phyloP scores from a whole-genome alignment of 2,888 invertebrate species.

The Cheilosia pagana region DNA sequence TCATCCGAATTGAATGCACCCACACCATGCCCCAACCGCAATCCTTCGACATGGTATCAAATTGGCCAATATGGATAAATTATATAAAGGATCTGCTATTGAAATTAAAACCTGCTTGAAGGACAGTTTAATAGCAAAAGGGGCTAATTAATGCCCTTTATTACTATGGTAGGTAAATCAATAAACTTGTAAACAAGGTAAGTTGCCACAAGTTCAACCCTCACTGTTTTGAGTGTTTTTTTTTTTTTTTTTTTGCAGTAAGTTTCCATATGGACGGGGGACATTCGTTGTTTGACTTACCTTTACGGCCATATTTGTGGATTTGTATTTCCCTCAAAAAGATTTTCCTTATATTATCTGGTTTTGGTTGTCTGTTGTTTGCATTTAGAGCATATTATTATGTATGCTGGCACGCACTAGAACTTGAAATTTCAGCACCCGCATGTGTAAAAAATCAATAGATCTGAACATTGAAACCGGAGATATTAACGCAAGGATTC shows the following conservation, averaged over 20 bases:
- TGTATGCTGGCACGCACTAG: too few relatives aligned
- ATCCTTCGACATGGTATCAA: too few relatives aligned
- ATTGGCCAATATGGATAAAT: too few relatives aligned
- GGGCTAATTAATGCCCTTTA: neutral
- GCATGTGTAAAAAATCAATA: neutral
- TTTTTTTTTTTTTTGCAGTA: neutral
- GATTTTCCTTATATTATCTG: too few relatives aligned
- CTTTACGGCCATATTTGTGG: slow-evolving; percentile 10
- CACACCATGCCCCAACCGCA: too few relatives aligned
- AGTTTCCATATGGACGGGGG: neutral
- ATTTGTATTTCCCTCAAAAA: neutral
- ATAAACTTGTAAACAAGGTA: slow-evolving; percentile 27
- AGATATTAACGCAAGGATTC: too few relatives aligned
- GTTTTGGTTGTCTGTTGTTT: too few relatives aligned
- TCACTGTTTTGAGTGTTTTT: slow-evolving; percentile 5
- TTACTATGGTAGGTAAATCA: slow-evolving; percentile 23
- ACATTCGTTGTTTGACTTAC: neutral
- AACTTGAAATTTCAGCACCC: too few relatives aligned
- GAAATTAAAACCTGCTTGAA: neutral
- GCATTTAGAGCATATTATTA: too few relatives aligned
- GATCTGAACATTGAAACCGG: neutral
- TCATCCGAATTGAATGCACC: too few relatives aligned
- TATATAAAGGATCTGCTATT: too few relatives aligned
- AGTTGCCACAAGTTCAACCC: slow-evolving; percentile 12
- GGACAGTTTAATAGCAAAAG: too few relatives aligned